phyloP scores from a whole-genome alignment of 2,888 invertebrate genomes.

The Sinhomidia bicolor region DNA sequence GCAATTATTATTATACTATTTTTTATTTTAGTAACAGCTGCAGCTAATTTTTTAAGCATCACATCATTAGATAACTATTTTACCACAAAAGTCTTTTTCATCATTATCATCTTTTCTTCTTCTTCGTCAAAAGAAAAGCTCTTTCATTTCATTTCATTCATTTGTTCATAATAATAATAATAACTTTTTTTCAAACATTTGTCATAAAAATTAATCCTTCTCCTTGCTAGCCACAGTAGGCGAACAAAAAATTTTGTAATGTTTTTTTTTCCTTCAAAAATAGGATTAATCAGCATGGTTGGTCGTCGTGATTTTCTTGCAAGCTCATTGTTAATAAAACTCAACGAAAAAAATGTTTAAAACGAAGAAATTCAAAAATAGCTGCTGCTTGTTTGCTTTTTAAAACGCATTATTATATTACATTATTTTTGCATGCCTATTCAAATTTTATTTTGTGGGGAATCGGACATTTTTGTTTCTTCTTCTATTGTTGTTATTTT shows the following conservation, averaged over 20 bases:
- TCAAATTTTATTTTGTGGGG: not conserved
- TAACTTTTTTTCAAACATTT: not conserved
- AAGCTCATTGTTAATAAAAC: not conserved
- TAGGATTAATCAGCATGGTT: not conserved
- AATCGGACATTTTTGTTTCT: conserved; percentile 5
- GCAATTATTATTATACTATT: not conserved
- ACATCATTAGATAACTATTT: conserved; percentile 7
- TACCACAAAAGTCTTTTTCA: conserved; percentile 2
- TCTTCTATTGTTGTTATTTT: not conserved
- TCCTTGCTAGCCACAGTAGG: not conserved
- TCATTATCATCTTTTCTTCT: not conserved
- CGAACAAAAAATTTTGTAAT: not conserved
- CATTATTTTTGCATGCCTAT: not conserved
- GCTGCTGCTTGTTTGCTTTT: conserved; percentile 1
- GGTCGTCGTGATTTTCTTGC: not conserved
- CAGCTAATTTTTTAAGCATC: not conserved
- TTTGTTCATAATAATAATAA: not conserved
- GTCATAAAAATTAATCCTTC: not conserved
- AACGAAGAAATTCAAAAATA: not conserved
- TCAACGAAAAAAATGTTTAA: too few relatives aligned
- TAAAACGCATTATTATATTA: not conserved
- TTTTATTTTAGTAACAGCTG: conserved; percentile 28
- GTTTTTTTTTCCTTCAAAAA: not conserved
- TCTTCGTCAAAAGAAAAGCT: not conserved
- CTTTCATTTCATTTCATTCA: not conserved